Conservation (phyloP, 2,113 vertebrate species). For the Oryzias javanicus region DNA sequence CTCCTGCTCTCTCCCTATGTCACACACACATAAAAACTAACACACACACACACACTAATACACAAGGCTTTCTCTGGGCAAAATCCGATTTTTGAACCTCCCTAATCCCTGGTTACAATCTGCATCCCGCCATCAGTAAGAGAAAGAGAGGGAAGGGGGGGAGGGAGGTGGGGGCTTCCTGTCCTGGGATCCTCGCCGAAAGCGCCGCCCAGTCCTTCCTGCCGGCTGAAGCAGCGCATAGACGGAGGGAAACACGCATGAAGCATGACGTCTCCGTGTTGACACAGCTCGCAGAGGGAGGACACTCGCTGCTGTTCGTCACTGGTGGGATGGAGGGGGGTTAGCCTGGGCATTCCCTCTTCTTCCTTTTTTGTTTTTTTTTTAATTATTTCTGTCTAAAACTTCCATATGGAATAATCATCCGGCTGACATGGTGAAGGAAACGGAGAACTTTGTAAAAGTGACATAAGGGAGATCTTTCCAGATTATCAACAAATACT, state of each 20-base stretch:
- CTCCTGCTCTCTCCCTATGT: conserved; percentile 7
- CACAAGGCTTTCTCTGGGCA: conserved; percentile 82
- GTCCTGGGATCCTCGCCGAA: conserved; percentile 56
- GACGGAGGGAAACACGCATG: conserved; percentile 43
- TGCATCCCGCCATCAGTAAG: conserved; percentile 82
- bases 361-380: conserved; percentile 1
- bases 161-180: conserved; percentile 32
- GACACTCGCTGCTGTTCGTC: conserved; percentile 43
- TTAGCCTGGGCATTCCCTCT: conserved; percentile 26
- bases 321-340: conserved; percentile 64
- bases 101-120: conserved; percentile 94
- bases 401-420: conserved; percentile 25
- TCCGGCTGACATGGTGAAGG: conserved; percentile 4
- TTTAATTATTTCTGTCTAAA: not conserved
- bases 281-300: conserved; percentile 30
- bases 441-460: not conserved
- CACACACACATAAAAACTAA: conserved; percentile 6
- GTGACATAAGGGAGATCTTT: conserved; percentile 14
- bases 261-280: conserved; percentile 47
- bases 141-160: conserved; percentile 34
- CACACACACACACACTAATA: conserved; percentile 49
- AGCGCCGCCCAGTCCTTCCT: conserved; percentile 48
- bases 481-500: not conserved
- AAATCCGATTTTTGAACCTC: conserved; percentile 94
- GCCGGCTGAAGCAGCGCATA: conserved; percentile 35